Percentiles rank a stretch among this genome's conserved stretches.
Conservation (phyloP, 2,113 vertebrate species). For the Lagopus muta region DNA sequence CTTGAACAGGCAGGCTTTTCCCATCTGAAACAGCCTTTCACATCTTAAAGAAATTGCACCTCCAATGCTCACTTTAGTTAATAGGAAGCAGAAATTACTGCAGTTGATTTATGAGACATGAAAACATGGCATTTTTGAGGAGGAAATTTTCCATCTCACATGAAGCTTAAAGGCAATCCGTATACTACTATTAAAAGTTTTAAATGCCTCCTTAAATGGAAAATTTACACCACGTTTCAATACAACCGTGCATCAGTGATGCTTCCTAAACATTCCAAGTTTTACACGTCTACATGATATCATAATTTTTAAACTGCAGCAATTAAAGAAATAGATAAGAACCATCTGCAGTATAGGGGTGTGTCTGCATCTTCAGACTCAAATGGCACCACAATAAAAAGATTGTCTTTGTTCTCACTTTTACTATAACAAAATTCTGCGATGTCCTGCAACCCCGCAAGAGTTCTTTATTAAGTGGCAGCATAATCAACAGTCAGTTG, state of each 20-base stretch:
- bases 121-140: neutral
- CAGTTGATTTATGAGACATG: neutral
- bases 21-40: neutral
- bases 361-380: neutral
- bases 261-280: neutral
- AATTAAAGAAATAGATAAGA: neutral
- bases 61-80: neutral
- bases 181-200: neutral
- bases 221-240: accelerated
- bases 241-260: neutral
- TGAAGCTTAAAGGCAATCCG: neutral
- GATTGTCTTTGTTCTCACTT: neutral
- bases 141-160: neutral
- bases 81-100: neutral
- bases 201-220: neutral
- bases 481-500: neutral
- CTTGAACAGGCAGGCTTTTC: conserved; percentile 18
- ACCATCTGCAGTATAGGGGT: neutral
- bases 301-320: neutral
- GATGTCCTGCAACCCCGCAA: neutral
- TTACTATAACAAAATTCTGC: accelerated
- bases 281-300: neutral
- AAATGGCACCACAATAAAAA: neutral
- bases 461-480: neutral
- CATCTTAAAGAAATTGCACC: neutral